These are phyloP conservation scores for Coracopsis vasa DNA, from an alignment of 2,113 vertebrate species.

Conservation along the genomic window DNA sequence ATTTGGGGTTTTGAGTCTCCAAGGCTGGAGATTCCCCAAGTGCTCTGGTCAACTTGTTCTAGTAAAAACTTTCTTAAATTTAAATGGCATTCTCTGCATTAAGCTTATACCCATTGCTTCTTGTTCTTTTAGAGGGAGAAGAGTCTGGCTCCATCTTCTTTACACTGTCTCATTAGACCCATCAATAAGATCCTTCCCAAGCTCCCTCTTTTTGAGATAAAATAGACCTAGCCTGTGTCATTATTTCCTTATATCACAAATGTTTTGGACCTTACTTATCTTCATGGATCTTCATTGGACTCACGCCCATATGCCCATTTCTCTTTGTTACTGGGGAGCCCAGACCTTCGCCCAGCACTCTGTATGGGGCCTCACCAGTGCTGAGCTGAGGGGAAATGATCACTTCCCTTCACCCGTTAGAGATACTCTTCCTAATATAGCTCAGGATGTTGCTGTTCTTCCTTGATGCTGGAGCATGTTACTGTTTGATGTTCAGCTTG, in stretches of 20 bases:
- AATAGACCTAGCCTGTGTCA: neutral
- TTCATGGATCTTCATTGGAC: neutral
- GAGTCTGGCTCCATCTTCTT: neutral
- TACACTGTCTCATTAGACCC: neutral
- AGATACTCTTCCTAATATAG: neutral
- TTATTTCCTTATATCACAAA: neutral
- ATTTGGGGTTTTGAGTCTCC: neutral
- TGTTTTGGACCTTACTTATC: neutral
- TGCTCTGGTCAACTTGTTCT: neutral
- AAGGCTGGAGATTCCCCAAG: neutral
- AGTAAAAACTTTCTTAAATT: neutral
- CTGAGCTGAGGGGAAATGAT: neutral
- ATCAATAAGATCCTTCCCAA: neutral
- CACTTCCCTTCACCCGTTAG: neutral
- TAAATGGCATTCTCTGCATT: neutral
- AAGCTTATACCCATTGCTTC: neutral
- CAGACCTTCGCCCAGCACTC: neutral
- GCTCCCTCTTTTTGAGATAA: neutral
- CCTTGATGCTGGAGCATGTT: neutral
- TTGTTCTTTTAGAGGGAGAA: neutral
- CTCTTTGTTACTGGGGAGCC: neutral
- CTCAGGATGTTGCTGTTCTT: neutral
- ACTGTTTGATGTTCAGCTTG: neutral
- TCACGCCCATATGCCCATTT: fast-evolving
- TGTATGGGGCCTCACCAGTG: neutral